Evolutionary conservation across 2,888 invertebrate genomes (phyloP).

Genomic region (Aleiodes testaceus): DNA sequence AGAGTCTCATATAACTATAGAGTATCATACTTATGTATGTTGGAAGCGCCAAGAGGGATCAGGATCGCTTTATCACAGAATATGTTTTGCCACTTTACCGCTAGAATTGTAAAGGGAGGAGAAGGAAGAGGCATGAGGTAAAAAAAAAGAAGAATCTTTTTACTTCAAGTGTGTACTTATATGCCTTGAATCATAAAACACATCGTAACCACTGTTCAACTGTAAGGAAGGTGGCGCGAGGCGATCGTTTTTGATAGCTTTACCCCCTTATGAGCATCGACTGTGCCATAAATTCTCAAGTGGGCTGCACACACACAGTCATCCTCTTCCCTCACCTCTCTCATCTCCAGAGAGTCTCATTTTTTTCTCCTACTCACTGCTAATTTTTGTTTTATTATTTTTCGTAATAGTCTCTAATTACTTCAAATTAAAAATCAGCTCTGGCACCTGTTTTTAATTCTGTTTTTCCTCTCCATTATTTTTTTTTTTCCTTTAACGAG

Average conservation of each 20-base stretch:
- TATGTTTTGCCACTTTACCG: constrained; percentile 60
- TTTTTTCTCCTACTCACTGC: neutral
- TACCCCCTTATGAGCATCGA: constrained; percentile 37
- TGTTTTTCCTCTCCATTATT: neutral
- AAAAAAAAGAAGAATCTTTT: too few relatives aligned
- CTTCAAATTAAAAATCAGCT: constrained; percentile 19
- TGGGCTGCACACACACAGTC: constrained; percentile 3
- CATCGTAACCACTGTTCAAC: constrained; percentile 45
- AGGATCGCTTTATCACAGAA: constrained; percentile 58
- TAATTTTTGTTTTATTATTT: constrained; percentile 13
- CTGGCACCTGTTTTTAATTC: constrained; percentile 5
- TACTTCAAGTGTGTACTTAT: constrained; percentile 48
- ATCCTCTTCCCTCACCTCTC: too few relatives aligned
- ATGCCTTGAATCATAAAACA: constrained; percentile 59
- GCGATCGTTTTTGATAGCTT: constrained; percentile 38
- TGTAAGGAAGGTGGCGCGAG: constrained; percentile 16
- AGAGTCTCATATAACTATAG: constrained; percentile 31
- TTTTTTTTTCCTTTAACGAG: neutral
- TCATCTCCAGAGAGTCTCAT: neutral
- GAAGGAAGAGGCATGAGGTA: constrained; percentile 28
- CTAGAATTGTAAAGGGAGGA: constrained; percentile 52
- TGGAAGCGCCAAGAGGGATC: constrained; percentile 30
- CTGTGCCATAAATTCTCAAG: constrained; percentile 29
- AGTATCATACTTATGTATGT: constrained; percentile 24
- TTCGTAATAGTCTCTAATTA: constrained; percentile 19